Base-by-base conservation (phyloP, 2,797 vertebrate genomes). In the Enteromius anoplus region DNA sequence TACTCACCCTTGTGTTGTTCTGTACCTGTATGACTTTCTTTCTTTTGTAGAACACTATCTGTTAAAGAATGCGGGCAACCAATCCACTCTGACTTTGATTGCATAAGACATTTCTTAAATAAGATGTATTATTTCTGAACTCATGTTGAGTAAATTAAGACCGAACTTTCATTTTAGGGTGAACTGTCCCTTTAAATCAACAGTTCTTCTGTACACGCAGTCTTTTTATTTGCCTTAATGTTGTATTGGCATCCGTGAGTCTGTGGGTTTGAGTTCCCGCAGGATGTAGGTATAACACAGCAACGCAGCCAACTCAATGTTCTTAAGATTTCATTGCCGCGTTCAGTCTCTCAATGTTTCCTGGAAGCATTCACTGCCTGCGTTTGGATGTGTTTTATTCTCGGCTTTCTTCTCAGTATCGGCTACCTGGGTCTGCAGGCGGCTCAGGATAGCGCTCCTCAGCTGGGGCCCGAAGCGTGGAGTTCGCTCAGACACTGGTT, bases 311-410 rank as follows among this genome's bases (percentile, higher is more conserved):
- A 65, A 66, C 2, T 62, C n/a, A 1, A 37, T 29, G 19, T 65
- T 42, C 34, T 72, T 75, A 62, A 47, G 11, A 45, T 69, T 68
- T 82, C 47, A 80, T 60, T 32, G 37, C 69, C 17, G 12, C 17
- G 2, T 47, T 64, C 76, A 34, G 17, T 53, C 49, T 82, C 37
- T n/a, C 72, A 60, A 45, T 29, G 34, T 68, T 82, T 82, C 62
- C 73, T 53, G 71, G 60, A 82, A 75, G 23, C 47, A 42, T 82
- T 82, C 70, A 66, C 45, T 26, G 32, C 45, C 62, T 37, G 49
- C 26, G 45, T 58, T 82, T 82, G 73, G 62, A 68, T 58, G 49
- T n/a, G 12, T 58, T 82, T 82, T 76, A 76, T 82, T 76, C 64
- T 79, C 15, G 0, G 14, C 47, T 79, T 79, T 68, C 34, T 79